phyloP scores from a whole-genome alignment of 92 coral and sea anemone species.

The Phenganax subtilis region DNA sequence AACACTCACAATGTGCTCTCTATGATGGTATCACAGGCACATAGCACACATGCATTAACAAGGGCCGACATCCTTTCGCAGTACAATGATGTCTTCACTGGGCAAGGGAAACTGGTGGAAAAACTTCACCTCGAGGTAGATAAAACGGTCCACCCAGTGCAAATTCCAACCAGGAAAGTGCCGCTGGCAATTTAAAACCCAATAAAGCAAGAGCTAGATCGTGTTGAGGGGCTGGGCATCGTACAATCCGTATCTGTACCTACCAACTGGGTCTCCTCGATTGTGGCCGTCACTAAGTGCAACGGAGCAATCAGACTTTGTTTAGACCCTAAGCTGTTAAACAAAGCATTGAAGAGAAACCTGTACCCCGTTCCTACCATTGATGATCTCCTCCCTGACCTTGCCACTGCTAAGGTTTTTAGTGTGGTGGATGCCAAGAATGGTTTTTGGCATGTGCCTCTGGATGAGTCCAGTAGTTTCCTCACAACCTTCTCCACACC shows the following conservation, averaged over 20 bases:
- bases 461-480: slow-evolving; percentile 42
- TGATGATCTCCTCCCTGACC: slow-evolving; percentile 46
- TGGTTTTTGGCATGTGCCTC: slow-evolving; percentile 53
- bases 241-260: slow-evolving; percentile 30
- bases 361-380: slow-evolving; percentile 41
- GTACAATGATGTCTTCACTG: slow-evolving; percentile 45
- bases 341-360: slow-evolving; percentile 36
- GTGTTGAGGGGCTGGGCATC: slow-evolving; percentile 32
- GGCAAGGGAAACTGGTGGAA: slow-evolving; percentile 44
- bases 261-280: slow-evolving; percentile 41
- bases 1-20: slow-evolving; percentile 33
- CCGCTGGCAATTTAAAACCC: slow-evolving; percentile 38
- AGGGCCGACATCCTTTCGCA: slow-evolving; percentile 25
- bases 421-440: slow-evolving; percentile 51
- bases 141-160: slow-evolving; percentile 41
- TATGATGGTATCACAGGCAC: not conserved
- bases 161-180: slow-evolving; percentile 44
- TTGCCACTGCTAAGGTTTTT: slow-evolving; percentile 48
- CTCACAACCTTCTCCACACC: slow-evolving; percentile 50
- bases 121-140: slow-evolving; percentile 46
- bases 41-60: slow-evolving; percentile 11
- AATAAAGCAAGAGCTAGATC: slow-evolving; percentile 38
- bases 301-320: slow-evolving; percentile 41
- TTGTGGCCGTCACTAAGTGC: slow-evolving; percentile 44
- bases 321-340: slow-evolving; percentile 46